phyloP scores from a whole-genome alignment of 2,888 invertebrate species.

The Unio pictorum region DNA sequence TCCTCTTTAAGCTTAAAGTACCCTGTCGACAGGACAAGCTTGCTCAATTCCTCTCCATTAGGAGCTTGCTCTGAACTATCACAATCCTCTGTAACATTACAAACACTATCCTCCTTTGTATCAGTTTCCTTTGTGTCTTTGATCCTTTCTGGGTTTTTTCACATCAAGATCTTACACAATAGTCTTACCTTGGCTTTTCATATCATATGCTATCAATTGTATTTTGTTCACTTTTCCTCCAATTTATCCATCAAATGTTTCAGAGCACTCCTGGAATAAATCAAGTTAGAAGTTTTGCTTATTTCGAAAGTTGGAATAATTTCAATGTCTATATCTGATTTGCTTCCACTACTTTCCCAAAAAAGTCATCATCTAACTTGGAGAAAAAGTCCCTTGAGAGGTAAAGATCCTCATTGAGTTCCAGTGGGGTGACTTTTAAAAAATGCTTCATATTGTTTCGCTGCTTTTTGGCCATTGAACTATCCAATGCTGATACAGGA shows the following conservation, averaged over 20 bases:
- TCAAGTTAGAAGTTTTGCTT: too few species aligned
- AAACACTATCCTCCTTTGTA: not conserved
- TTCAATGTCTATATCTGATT: too few species aligned
- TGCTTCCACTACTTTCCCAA: too few species aligned
- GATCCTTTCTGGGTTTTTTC: not conserved
- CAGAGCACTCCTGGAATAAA: too few species aligned
- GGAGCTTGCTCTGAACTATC: constrained; percentile 30
- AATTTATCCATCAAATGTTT: too few species aligned
- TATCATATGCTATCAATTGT: constrained; percentile 4
- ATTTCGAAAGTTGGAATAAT: too few species aligned
- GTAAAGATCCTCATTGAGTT: too few species aligned
- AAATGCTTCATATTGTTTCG: constrained; percentile 5
- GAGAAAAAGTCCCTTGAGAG: too few species aligned
- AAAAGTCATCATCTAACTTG: too few species aligned
- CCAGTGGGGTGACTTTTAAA: constrained; percentile 10
- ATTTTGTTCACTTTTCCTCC: not conserved
- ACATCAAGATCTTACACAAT: not conserved
- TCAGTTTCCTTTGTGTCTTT: constrained; percentile 5
- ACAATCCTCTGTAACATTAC: constrained; percentile 3
- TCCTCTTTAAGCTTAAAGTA: constrained; percentile 89
- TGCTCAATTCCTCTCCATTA: constrained; percentile 82
- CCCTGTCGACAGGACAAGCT: constrained; percentile 90
- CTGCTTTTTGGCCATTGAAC: not conserved
- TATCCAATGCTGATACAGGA: not conserved
- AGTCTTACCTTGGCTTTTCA: constrained; percentile 6